Percentiles rank a stretch among this genome's conserved stretches.
Evolutionary conservation across 2,888 invertebrate genomes (phyloP).

Genomic region (Pegoplata infirma): DNA sequence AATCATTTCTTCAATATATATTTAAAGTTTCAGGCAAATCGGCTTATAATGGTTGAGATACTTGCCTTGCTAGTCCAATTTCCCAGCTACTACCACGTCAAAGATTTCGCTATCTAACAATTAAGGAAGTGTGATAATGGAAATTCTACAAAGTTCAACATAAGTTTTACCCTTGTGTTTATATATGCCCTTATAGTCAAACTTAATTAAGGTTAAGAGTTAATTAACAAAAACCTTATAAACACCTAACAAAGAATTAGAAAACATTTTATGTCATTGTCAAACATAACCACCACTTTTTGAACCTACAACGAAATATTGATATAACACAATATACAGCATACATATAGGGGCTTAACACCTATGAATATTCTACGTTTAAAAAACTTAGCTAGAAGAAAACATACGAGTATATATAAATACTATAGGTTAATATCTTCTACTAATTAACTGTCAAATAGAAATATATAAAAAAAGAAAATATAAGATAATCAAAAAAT

Average conservation of each 20-base stretch:
- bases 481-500: conserved; percentile 3
- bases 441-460: conserved; percentile 42
- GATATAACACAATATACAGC: not conserved
- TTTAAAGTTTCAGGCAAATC: no score
- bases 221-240: conserved; percentile 35
- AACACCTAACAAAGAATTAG: not conserved
- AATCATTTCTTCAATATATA: no score
- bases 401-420: not conserved
- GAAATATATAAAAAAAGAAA: conserved; percentile 1
- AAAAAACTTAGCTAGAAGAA: not conserved
- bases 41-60: no score
- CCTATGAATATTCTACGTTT: conserved; percentile 21
- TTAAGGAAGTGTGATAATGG: no score
- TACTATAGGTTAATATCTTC: conserved; percentile 32
- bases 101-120: no score
- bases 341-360: conserved; percentile 46
- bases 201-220: conserved; percentile 57
- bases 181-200: conserved; percentile 14
- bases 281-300: not conserved
- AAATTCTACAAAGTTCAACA: no score
- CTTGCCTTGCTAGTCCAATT: no score
- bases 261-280: conserved; percentile 9
- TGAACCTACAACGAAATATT: conserved; percentile 7
- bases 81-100: no score
- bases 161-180: no score